phyloP scores from a whole-genome alignment of 1,140 invertebrate genomes.

The Drosophila orosa region DNA sequence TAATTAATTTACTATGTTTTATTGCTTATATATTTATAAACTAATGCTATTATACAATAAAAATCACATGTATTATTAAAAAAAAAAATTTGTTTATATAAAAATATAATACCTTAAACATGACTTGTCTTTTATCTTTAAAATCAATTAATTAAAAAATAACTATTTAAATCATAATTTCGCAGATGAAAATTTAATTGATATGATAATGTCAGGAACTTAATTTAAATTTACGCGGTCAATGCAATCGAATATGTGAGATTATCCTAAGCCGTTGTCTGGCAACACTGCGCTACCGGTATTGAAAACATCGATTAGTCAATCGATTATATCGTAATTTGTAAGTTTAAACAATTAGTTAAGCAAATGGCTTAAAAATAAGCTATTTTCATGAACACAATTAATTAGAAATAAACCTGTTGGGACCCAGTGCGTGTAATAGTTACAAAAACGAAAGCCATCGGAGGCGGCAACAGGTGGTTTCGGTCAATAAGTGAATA shows the following conservation, averaged over 20 bases:
- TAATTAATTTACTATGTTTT: too few species aligned
- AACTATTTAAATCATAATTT: too few species aligned
- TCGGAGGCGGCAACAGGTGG: conserved; percentile 54
- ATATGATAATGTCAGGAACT: neutral
- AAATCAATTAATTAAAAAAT: too few species aligned
- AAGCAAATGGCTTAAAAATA: neutral
- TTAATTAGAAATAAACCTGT: neutral
- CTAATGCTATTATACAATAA: too few species aligned
- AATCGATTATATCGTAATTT: conserved; percentile 8
- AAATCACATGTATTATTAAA: too few species aligned
- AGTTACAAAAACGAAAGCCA: neutral
- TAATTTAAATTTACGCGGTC: neutral
- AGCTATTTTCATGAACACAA: neutral
- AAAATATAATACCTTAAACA: too few species aligned
- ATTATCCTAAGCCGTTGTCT: neutral
- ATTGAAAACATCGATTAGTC: neutral
- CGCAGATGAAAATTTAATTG: too few species aligned
- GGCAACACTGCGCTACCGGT: neutral
- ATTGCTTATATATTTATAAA: too few species aligned
- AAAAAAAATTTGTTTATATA: too few species aligned
- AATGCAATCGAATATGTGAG: neutral
- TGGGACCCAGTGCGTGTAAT: neutral
- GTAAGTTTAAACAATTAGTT: conserved; percentile 27
- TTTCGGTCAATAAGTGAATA: conserved; percentile 18
- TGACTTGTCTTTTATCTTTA: too few species aligned